Evolutionary conservation across 2,888 invertebrate species (phyloP), one percentile per base, ranked within the genome.

Genomic region (Phlogophora meticulosa): DNA sequence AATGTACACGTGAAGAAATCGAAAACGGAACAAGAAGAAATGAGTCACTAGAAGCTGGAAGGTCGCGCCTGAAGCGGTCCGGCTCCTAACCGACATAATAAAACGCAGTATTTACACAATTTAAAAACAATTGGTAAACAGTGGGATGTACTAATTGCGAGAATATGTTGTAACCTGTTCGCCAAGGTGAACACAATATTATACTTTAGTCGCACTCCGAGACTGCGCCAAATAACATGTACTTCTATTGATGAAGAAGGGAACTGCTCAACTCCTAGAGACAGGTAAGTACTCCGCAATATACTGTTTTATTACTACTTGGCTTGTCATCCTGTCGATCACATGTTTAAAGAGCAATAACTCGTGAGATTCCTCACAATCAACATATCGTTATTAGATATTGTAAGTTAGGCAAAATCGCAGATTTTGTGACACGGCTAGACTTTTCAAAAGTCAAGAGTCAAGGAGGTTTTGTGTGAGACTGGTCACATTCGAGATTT

Each of bases 101-200:
- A 59, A 59, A 76, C 34, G 71, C 48, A 65, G 51, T 64, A 52
- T 51, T 71, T 64, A 56, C 51, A 76, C 74, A 74, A 60, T 64
- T 38, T 52, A 0, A 45, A 76, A 65, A 55, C 58, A 64, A 63
- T 64, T 58, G 71, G 63, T 58, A 48, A 70, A 76, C 71, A 76
- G 76, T 76, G 57, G 76, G 74, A 74, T 76, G 76, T 65, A 74
- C 76, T 71, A 55, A 74, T 76, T 71, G 71, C 74, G 51, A 49
- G 75, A 61, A 52, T 61, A 70, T 65, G 64, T 69, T 59, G 62
- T 38, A 67, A 72, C 32, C 32, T 24, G 49, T 32, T 32, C 75
- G 45, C 57, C 67, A 70, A 74, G 56, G 76, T 76, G 60, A 80
- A 49, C 53, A 66, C 60, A 53, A 57, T 17, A 58, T 64, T 61